Evolutionary conservation across 1,140 invertebrate genomes (phyloP), one percentile per base, ranked within the genome.

Genomic region (Carcinoscorpius rotundicauda): DNA sequence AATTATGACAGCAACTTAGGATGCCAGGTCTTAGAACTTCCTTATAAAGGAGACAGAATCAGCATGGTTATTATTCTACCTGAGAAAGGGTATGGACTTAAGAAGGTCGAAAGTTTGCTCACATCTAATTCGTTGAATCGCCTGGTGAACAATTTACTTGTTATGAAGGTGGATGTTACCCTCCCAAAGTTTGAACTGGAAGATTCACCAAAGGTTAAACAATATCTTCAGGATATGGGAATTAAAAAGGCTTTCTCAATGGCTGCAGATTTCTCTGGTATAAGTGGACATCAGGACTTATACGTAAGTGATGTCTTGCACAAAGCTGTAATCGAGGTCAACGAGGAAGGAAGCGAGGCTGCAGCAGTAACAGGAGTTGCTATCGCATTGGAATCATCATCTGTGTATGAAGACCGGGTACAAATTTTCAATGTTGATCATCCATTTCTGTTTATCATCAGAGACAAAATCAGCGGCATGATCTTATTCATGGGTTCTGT

Each of bases 321-420:
- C 66, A 78, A 81, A 68, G 78, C 82, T 6, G 76, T 81, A 57
- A 77, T 83, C 4, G 80, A 82, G 60, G 75, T 91, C 3, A 84
- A 84, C n/a, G 87, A 89, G 73, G 80, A 80, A 58, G 87, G 87
- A 11, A 87, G 86, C 0, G 84, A 85, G 71, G 85, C 84, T 3
- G 84, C 84, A 0, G 85, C 85, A 3, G 80, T 81, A 0, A 86
- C 85, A 0, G 72, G 77, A 0, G 77, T 84, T n/a, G n/a, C n/a
- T 29, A 29, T 29, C 29, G 0, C 2, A 29, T 66, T 69, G 6
- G 51, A 74, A 50, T 73, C 74, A 10, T 58, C 52, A 6, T 70
- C 73, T 75, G 53, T 74, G 50, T 73, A 74, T 9, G 60, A 52
- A 6, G 70, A 73, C 74, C 64, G 72, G 70, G 51, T 64, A 4